phyloP scores from a whole-genome alignment of 2,797 vertebrate genomes.

The Ptychobarbus kaznakovi region DNA sequence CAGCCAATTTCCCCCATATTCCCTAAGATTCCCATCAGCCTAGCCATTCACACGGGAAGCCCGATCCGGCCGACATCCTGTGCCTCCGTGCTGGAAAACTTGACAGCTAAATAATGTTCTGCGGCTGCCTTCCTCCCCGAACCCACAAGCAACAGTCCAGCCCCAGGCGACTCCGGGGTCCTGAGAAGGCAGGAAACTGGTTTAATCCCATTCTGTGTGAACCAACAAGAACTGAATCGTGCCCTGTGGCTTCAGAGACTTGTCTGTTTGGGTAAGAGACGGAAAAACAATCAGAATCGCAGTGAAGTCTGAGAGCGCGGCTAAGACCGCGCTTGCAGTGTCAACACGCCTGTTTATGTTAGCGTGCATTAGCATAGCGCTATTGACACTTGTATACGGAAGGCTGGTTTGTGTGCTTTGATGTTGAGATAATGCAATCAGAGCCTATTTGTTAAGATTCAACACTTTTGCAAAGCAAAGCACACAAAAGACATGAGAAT shows the following conservation, averaged over 20 bases:
- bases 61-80: conserved; percentile 28
- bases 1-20: conserved; percentile 37
- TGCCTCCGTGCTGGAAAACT: conserved; percentile 36
- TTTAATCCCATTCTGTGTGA: conserved; percentile 50
- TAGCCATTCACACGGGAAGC: conserved; percentile 58
- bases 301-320: not conserved
- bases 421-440: conserved; percentile 36
- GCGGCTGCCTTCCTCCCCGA: conserved; percentile 23
- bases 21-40: conserved; percentile 43
- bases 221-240: conserved; percentile 8
- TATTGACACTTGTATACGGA: conserved; percentile 30
- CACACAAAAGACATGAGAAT: conserved; percentile 28
- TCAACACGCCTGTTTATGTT: conserved; percentile 42
- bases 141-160: conserved; percentile 30
- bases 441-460: conserved; percentile 32
- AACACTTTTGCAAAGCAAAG: conserved; percentile 20
- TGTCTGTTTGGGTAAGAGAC: conserved; percentile 41
- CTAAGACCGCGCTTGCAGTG: conserved; percentile 24
- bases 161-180: conserved; percentile 40
- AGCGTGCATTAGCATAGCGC: conserved; percentile 35
- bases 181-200: conserved; percentile 50
- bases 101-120: conserved; percentile 42
- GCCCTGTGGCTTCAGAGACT: conserved; percentile 40
- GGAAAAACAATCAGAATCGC: conserved; percentile 49
- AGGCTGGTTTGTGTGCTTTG: conserved; percentile 35